Conservation (phyloP, 2,113 vertebrate species). For the Megaleporinus macrocephalus region DNA sequence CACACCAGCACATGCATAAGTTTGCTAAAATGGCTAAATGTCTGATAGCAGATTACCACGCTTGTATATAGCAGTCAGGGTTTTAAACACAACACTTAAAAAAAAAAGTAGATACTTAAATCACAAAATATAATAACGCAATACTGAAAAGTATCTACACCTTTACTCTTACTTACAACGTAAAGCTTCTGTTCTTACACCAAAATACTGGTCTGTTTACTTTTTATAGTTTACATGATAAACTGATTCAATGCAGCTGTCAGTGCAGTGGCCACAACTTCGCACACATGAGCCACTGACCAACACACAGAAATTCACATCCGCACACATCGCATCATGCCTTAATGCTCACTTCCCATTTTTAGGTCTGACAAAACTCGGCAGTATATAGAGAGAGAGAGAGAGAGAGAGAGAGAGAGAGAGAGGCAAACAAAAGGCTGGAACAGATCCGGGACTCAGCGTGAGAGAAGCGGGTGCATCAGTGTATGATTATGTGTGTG, state of each 20-base stretch:
- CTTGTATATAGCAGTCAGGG: too few species aligned
- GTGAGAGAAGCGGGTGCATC: slow-evolving; percentile 1
- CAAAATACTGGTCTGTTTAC: not conserved
- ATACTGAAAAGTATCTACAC: too few species aligned
- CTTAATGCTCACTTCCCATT: not conserved
- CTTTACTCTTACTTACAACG: too few species aligned
- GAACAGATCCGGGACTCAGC: not conserved
- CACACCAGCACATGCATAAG: too few species aligned
- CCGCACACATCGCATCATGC: not conserved
- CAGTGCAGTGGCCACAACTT: not conserved
- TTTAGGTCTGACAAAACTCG: not conserved
- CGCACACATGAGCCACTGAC: not conserved
- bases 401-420: not conserved
- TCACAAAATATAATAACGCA: too few species aligned
- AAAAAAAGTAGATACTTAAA: too few species aligned
- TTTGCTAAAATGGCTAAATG: too few species aligned
- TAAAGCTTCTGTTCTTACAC: not conserved
- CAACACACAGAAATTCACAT: not conserved
- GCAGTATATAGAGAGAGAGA: too few species aligned
- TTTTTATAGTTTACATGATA: not conserved
- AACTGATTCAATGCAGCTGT: not conserved
- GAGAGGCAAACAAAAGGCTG: not conserved
- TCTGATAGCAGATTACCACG: too few species aligned
- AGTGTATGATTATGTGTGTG: slow-evolving; percentile 50
- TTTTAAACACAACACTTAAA: too few species aligned